phyloP scores from a whole-genome alignment of 2,888 invertebrate genomes.

The Andrena flavipes region DNA sequence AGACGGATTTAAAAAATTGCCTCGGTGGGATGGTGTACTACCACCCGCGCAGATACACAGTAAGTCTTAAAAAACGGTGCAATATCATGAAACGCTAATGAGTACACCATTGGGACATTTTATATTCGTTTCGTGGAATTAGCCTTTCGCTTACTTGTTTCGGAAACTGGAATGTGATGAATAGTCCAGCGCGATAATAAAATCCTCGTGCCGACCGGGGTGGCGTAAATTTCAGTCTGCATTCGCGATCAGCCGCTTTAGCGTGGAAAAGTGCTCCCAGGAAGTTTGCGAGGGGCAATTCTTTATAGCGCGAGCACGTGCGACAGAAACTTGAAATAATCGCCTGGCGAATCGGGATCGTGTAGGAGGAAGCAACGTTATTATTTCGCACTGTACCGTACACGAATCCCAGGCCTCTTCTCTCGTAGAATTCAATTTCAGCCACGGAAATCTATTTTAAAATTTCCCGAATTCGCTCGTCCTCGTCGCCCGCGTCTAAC shows the following conservation, averaged over 20 bases:
- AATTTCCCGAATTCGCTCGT: not conserved
- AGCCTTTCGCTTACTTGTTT: conserved; percentile 65
- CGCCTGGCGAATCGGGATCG: not conserved
- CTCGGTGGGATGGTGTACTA: conserved; percentile 46
- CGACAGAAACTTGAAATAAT: not conserved
- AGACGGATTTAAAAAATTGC: conserved; percentile 68
- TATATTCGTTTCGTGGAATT: conserved; percentile 72
- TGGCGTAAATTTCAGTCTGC: conserved; percentile 39
- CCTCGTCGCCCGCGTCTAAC: not conserved
- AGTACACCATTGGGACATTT: conserved; percentile 72
- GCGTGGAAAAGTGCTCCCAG: conserved; percentile 26
- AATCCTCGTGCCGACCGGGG: conserved; percentile 42
- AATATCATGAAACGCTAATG: conserved; percentile 73
- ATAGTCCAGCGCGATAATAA: conserved; percentile 63
- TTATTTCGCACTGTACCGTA: no score
- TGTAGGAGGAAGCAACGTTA: no score
- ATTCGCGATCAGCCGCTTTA: conserved; percentile 30
- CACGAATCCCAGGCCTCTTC: no score
- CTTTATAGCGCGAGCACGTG: not conserved
- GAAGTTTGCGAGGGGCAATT: not conserved
- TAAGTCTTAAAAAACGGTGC: conserved; percentile 71
- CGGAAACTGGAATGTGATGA: conserved; percentile 59
- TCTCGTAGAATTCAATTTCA: not conserved
- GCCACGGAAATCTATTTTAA: not conserved
- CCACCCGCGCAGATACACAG: conserved; percentile 46